These are phyloP conservation scores for Nemurella pictetii DNA, from an alignment of 2,888 invertebrate genomes.

Conservation along the genomic window DNA sequence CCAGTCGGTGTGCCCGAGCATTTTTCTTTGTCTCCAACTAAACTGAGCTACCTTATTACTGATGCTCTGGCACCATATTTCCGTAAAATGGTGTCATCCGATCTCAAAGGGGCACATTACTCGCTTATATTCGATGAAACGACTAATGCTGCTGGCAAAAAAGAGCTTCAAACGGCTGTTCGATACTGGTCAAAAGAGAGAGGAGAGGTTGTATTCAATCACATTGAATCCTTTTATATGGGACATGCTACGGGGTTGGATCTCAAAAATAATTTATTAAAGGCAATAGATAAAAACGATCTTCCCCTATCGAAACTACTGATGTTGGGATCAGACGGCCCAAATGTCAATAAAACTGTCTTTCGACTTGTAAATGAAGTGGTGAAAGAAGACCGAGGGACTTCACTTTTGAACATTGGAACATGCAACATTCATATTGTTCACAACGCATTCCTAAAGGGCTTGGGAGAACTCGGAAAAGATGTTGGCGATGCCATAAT, in stretches of 20 bases:
- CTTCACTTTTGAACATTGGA: conserved; percentile 36
- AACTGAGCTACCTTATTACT: conserved; percentile 18
- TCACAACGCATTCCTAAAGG: conserved; percentile 37
- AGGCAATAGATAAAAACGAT: conserved; percentile 31
- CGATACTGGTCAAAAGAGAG: conserved; percentile 29
- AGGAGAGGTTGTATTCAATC: conserved; percentile 23
- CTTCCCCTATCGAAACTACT: conserved; percentile 29
- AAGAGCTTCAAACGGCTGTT: conserved; percentile 27
- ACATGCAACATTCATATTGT: conserved; percentile 39
- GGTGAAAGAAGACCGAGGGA: conserved; percentile 17
- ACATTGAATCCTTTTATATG: conserved; percentile 34
- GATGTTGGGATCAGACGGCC: conserved; percentile 36
- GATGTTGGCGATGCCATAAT: background rate
- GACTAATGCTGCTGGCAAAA: conserved; percentile 7
- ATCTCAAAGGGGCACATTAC: background rate
- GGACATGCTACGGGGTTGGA: conserved; percentile 34
- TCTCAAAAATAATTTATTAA: conserved; percentile 28
- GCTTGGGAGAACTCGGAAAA: too few species aligned
- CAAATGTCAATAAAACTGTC: conserved; percentile 34
- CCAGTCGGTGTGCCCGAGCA: background rate
- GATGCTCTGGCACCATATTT: conserved; percentile 27
- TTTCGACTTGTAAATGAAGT: conserved; percentile 26
- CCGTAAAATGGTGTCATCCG: background rate
- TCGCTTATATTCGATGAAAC: conserved; percentile 26
- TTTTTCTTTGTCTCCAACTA: background rate